Evolutionary conservation across 2,888 invertebrate species (phyloP), one percentile per base, ranked within the genome.

Genomic region (Melanophora roralis): DNA sequence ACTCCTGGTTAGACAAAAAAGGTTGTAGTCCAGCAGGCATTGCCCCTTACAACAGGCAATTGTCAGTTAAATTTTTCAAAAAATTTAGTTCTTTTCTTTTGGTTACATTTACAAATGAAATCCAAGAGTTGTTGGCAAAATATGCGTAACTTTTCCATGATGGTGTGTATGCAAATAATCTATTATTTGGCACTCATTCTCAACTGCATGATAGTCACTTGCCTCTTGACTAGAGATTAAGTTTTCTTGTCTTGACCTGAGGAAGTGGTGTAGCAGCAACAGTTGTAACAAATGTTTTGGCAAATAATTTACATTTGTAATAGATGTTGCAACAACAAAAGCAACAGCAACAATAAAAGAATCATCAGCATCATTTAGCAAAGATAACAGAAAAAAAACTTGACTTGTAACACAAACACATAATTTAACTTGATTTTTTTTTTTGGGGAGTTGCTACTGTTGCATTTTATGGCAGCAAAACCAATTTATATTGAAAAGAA

Each of bases 251-350:
- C 9, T 6, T 0, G 2, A 49, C 2, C 1, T 12, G n/a, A 14
- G 12, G 14, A 49, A 36, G 14, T 19, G 21, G 53, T 21, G 53
- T 36, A 53, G 53, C 62, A 72, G 76, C 80, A 76, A 76, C 76
- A 80, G 80, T 80, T 80, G 80, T 73, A 73, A 76, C 72, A 76
- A 76, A 80, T 80, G 80, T 76, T 76, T 59, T 45, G 45, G 76
- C 72, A 76, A 62, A 80, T 80, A 76, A 76, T 80, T 80, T 80
- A 73, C 80, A 80, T 76, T 76, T 80, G 80, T 80, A 76, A 80
- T 76, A 45, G 80, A 76, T 71, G 76, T 77, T 77, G 43, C 45
- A 40, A 67, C n/a, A 69, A 57, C 60, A n/a, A 53, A 64, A 73
- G 40, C 21, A 49, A 55, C 40, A 47, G 23, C 21, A 34, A 43